phyloP scores from a whole-genome alignment of 2,888 invertebrate species.

The Theretra japonica region DNA sequence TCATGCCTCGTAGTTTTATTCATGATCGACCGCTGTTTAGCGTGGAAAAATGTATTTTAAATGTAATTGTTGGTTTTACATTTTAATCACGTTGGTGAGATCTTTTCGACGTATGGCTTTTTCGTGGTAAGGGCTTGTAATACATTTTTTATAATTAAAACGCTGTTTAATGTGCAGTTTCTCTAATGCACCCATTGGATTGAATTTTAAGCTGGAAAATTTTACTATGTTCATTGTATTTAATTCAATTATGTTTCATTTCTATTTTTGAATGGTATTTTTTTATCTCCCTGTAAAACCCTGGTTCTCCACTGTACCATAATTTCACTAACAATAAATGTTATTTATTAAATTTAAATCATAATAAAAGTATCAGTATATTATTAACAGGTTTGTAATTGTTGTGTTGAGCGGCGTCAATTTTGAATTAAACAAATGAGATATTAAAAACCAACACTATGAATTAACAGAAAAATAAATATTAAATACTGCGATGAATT shows the following conservation, averaged over 20 bases:
- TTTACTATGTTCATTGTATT: too few species aligned
- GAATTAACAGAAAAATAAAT: not conserved
- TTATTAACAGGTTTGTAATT: not conserved
- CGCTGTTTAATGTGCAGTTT: too few species aligned
- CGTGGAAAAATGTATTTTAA: slow-evolving; percentile 33
- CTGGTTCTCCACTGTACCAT: not conserved
- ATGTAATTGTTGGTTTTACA: slow-evolving; percentile 5
- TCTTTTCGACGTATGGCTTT: not conserved
- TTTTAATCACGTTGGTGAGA: slow-evolving; percentile 24
- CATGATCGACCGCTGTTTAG: slow-evolving; percentile 31
- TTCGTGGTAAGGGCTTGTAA: not conserved
- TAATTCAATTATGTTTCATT: too few species aligned
- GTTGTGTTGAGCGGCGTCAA: not conserved
- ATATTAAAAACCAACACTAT: not conserved
- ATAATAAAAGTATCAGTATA: not conserved
- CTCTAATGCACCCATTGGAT: too few species aligned
- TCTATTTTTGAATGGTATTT: too few species aligned
- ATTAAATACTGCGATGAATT: not conserved
- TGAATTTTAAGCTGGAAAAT: too few species aligned
- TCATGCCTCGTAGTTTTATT: slow-evolving; percentile 39
- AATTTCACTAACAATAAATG: not conserved
- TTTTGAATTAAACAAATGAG: not conserved
- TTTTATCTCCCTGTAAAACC: too few species aligned
- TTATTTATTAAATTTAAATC: not conserved
- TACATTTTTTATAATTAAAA: not conserved